Evolutionary conservation across 1,140 invertebrate species (phyloP), one percentile per base, ranked within the genome.

Genomic region (Phocides pigmalion): DNA sequence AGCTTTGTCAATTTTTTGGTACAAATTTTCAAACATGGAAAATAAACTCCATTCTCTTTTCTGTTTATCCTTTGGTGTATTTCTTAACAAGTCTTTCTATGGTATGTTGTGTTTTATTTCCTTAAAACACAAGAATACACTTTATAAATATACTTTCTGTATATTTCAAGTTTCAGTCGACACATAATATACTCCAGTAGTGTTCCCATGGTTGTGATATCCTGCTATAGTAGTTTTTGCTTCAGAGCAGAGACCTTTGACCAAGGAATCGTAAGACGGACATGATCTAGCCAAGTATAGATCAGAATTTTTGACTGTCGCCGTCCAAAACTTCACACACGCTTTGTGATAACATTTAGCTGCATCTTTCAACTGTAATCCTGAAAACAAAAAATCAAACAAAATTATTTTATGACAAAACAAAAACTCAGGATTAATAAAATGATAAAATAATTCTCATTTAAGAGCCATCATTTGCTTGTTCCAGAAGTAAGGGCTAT

Each of bases 331-430:
- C 4, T 22, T 39, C 0, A 70, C 58, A 8, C 68, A 70, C 2
- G 63, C 17, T 42, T 66, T 70, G 37, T 70, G 68, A n/a, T 70
- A 70, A 42, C 68, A 70, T 62, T 70, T 70, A 4, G 58, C 63
- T 9, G 32, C 54, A 14, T 70, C 68, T 51, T 66, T 64, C 1
- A 51, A 4, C 4, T 4, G 17, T 37, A 51, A 51, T 17, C 28
- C 49, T 51, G 16, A 19, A 35, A 51, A 22, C 1, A 28, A 28
- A 49, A 4, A n/a, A n/a, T n/a, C n/a, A n/a, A n/a, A 35, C 2
- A 39, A 32, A 14, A 51, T 51, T 66, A 28, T 8, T 39, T 32
- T 14, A n/a, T n/a, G n/a, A n/a, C n/a, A n/a, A n/a, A n/a, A n/a
- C n/a, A n/a, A n/a, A n/a, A n/a, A n/a, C n/a, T n/a, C n/a, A n/a